These are phyloP conservation scores for Crossaster papposus DNA, from an alignment of 53 echinoderm and acorn worm genomes.

Conservation along the genomic window DNA sequence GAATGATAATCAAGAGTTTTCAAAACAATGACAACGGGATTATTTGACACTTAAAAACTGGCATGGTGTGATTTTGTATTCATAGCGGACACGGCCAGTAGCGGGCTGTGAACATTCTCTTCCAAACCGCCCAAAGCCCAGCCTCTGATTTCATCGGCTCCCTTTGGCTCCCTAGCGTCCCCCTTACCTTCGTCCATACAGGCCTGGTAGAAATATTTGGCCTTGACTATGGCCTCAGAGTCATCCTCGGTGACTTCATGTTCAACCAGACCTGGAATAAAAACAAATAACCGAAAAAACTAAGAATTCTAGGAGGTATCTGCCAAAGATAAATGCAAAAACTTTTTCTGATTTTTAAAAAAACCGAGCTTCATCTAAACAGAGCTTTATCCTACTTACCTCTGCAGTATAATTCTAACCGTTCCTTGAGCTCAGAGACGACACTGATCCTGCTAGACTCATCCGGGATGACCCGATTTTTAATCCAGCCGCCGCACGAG, in stretches of 20 bases:
- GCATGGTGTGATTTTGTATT: too few species aligned
- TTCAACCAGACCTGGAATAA: conserved; percentile 69
- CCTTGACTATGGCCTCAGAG: conserved; percentile 69
- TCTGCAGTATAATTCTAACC: conserved; percentile 81
- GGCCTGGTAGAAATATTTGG: conserved; percentile 86
- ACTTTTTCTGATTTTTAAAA: not conserved
- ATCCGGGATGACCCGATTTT: conserved; percentile 81
- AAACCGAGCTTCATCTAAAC: too few species aligned
- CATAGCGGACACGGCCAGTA: too few species aligned
- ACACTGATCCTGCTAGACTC: conserved; percentile 63
- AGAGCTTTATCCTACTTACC: conserved; percentile 24
- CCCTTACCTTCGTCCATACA: conserved; percentile 92
- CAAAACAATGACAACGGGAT: too few species aligned
- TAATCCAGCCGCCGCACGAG: conserved; percentile 92
- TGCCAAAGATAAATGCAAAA: not conserved
- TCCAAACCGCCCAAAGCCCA: too few species aligned
- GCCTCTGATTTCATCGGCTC: too few species aligned
- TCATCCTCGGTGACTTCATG: conserved; percentile 48
- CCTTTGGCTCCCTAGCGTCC: too few species aligned
- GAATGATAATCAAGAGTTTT: not conserved
- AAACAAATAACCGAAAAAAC: not conserved
- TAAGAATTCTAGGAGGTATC: not conserved
- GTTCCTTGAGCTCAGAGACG: conserved; percentile 69
- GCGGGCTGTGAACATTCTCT: too few species aligned
- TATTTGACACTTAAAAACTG: too few species aligned